Evolutionary conservation across 2,113 vertebrate species (phyloP), one percentile per base, ranked within the genome.

Genomic region (Paratilapia polleni): DNA sequence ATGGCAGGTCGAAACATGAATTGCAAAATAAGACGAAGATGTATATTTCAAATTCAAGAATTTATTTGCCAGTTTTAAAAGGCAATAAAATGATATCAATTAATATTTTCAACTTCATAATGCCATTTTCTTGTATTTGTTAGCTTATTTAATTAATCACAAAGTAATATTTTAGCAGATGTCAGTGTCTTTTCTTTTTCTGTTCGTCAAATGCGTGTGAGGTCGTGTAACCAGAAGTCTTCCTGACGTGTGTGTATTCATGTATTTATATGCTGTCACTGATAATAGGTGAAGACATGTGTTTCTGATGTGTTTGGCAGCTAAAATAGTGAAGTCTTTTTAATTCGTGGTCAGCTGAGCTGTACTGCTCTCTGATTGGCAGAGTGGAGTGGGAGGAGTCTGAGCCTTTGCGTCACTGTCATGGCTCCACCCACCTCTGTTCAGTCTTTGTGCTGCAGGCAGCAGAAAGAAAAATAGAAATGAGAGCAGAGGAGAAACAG

Each of bases 391-490:
- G 86, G 90, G 92, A 83, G 88, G 90, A 84, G 91, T 24, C 70
- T 60, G 41, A 86, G 85, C 43, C 43, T 80, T 86, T 86, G 83
- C 93, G 92, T 93, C 88, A 84, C 83, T 76, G 22, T 77, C 28
- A 26, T 90, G 85, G 86, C 87, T 85, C 91, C 86, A 52, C 90
- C 88, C 64, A 73, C 77, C 60, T 89, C 84, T 60, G 75, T 84
- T 91, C 81, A 84, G 77, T 80, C 83, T 87, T 85, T 91, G 85
- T 81, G 85, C 92, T 88, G 88, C 92, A 92, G 83, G 76, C 84
- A 88, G 88, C 89, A 93, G 82, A 90, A 87, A 84, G 77, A 85
- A 79, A 89, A 83, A 89, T 70, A 73, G 85, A 88, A 89, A 89
- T 56, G 57, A 90, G 78, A 89, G 75, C 78, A 82, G 83, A 76